A percentile compares a stretch with the other conserved stretches of the same genome.
These are phyloP conservation scores for Lepus americanus DNA, from an alignment of 2,113 vertebrate genomes.

Conservation along the genomic window DNA sequence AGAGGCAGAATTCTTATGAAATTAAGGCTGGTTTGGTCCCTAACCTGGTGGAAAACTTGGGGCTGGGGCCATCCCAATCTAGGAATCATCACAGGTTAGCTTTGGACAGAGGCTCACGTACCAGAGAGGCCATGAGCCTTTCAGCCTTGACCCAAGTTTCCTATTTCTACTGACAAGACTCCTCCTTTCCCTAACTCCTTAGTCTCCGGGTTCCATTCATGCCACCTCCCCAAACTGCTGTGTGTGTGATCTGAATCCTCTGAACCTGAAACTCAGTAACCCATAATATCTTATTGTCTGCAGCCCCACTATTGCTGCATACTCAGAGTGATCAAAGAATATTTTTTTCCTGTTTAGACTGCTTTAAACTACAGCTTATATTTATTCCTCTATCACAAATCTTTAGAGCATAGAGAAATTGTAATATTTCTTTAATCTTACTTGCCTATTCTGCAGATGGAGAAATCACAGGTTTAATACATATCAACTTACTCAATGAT, in stretches of 20 bases:
- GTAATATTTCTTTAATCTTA: not conserved
- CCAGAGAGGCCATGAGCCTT: not conserved
- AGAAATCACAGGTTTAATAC: not conserved
- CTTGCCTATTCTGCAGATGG: not conserved
- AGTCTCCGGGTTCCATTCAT: not conserved
- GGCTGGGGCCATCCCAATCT: not conserved
- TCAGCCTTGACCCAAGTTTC: not conserved
- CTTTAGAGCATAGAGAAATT: not conserved
- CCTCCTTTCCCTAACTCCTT: not conserved
- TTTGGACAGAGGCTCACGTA: not conserved
- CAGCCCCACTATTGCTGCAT: not conserved
- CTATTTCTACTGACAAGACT: not conserved
- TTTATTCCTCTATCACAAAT: not conserved
- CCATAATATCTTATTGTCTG: not conserved
- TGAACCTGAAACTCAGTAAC: not conserved
- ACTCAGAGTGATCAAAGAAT: not conserved
- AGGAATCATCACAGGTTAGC: not conserved
- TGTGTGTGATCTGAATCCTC: not conserved
- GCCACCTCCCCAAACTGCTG: not conserved
- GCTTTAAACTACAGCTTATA: not conserved
- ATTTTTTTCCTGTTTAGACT: not conserved
- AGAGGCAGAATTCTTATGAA: not conserved
- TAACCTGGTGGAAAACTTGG: not conserved
- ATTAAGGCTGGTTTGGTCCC: not conserved
- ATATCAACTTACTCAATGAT: not conserved